Evolutionary conservation across 2,113 vertebrate species (phyloP).

Genomic region (Thalassarche chlororhynchos): DNA sequence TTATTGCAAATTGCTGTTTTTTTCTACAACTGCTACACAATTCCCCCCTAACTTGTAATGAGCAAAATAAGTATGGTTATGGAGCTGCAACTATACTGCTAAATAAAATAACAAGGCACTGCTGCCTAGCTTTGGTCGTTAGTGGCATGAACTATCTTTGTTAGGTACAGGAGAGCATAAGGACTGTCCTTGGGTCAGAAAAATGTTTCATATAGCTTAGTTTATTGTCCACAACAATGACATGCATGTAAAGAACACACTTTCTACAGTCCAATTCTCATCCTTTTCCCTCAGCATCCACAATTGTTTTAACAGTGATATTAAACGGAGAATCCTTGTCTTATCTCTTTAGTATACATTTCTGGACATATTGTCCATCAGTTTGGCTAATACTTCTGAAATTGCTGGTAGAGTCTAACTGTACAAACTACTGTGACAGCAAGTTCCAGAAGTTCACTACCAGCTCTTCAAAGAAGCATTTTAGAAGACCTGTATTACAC

Average conservation of each 20-base stretch:
- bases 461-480: background rate
- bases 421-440: background rate
- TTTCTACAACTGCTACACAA: background rate
- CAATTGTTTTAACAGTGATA: background rate
- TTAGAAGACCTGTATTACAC: background rate
- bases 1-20: background rate
- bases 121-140: background rate
- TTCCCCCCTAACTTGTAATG: background rate
- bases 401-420: background rate
- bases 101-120: background rate
- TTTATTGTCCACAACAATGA: background rate
- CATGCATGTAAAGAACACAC: background rate
- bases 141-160: background rate
- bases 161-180: background rate
- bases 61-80: background rate
- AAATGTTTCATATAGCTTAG: background rate
- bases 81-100: background rate
- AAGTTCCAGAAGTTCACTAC: background rate
- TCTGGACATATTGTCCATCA: background rate
- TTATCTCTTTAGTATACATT: background rate
- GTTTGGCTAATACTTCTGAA: background rate
- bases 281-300: background rate
- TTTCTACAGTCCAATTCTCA: background rate
- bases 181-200: background rate
- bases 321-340: background rate